Evolutionary conservation across 2,888 invertebrate genomes (phyloP).

Genomic region (Drosophila ustulata): DNA sequence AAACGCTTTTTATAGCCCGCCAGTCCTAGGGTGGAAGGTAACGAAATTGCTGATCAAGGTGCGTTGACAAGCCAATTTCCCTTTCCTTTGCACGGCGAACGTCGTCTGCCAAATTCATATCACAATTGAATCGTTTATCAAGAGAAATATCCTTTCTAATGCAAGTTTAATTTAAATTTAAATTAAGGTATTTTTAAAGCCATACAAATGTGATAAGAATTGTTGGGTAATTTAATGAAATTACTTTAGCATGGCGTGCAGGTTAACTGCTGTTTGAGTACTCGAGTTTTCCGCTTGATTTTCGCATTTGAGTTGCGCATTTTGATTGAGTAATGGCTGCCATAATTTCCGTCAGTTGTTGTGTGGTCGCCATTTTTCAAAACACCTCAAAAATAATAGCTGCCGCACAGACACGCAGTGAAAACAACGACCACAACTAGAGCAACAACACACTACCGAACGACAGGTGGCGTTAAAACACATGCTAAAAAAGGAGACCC

Average conservation of each 20-base stretch:
- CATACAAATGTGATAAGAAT: background rate
- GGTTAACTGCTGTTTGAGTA: background rate
- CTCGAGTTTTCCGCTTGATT: background rate
- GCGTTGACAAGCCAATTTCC: background rate
- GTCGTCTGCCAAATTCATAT: background rate
- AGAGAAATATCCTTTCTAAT: background rate
- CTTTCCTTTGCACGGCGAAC: background rate
- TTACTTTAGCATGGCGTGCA: background rate
- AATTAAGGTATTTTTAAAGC: background rate
- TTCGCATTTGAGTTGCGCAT: background rate
- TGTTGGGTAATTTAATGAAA: background rate
- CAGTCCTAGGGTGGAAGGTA: slow-evolving; percentile 3
- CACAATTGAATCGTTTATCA: background rate
- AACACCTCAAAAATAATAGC: slow-evolving; percentile 34
- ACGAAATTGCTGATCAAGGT: slow-evolving; percentile 9
- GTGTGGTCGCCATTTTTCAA: slow-evolving; percentile 38
- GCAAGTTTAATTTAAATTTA: background rate
- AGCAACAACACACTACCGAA: slow-evolving; percentile 5
- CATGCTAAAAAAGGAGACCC: background rate
- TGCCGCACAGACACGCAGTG: slow-evolving; percentile 1
- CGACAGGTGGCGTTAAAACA: slow-evolving; percentile 44
- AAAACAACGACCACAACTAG: slow-evolving; percentile 12
- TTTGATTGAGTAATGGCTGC: slow-evolving; percentile 49
- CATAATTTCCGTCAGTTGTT: slow-evolving; percentile 48
- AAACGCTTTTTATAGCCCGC: slow-evolving; percentile 36